Evolutionary conservation across 2,113 vertebrate genomes (phyloP).

Genomic region (Colistium nudipinnis): DNA sequence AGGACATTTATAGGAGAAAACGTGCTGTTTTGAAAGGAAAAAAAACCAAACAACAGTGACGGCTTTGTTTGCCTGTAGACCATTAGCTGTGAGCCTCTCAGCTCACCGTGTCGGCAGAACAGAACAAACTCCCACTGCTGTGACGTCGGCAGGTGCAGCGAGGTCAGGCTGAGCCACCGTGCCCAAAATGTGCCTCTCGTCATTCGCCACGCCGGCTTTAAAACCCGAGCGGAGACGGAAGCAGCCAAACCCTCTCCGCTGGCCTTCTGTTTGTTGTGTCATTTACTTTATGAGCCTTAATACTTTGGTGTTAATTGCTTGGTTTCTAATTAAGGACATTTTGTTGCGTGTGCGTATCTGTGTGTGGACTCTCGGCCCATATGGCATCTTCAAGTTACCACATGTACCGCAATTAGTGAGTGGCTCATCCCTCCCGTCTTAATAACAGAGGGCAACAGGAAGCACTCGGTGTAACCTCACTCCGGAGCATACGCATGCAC

Average conservation of each 20-base stretch:
- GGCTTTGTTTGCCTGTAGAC: no score
- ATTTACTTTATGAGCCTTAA: not conserved
- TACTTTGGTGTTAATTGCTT: constrained; percentile 9
- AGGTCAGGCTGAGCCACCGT: constrained; percentile 21
- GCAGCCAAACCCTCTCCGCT: constrained; percentile 5
- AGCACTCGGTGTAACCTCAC: not conserved
- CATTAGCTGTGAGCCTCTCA: not conserved
- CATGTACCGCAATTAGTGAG: constrained; percentile 23
- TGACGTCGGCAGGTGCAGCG: no score
- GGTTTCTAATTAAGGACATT: constrained; percentile 35
- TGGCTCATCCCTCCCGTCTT: constrained; percentile 3
- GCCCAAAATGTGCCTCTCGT: constrained; percentile 31
- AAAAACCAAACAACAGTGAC: no score
- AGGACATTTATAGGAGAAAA: not conserved
- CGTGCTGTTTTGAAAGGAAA: no score
- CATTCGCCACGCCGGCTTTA: constrained; percentile 18
- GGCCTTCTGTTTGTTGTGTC: not conserved
- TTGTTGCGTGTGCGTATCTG: not conserved
- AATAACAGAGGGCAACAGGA: constrained; percentile 17
- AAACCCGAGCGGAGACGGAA: constrained; percentile 13
- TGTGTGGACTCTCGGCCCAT: not conserved
- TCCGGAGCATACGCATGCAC: not conserved
- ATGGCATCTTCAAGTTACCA: constrained; percentile 19
- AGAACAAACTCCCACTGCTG: constrained; percentile 9
- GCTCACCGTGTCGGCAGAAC: no score